Evolutionary conservation across 2,888 invertebrate species (phyloP).

Genomic region (Epsilonema sp.): DNA sequence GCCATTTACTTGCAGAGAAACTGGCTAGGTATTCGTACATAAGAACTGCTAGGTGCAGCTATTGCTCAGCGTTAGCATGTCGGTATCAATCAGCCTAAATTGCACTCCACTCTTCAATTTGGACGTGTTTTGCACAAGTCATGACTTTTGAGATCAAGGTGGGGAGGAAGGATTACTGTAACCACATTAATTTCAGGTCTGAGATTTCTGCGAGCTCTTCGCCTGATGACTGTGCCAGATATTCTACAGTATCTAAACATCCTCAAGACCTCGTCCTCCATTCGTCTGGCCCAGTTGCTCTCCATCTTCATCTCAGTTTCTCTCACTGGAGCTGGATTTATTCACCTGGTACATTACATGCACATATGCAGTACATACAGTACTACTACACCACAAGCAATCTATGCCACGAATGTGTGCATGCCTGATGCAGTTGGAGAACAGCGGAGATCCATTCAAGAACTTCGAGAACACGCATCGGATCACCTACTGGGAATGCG

Average conservation of each 20-base stretch:
- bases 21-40: slow-evolving; percentile 98
- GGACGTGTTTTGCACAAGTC: too few species aligned
- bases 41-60: too few species aligned
- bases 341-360: slow-evolving; percentile 65
- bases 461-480: slow-evolving; percentile 84
- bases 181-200: slow-evolving; percentile 60
- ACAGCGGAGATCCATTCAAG: slow-evolving; percentile 86
- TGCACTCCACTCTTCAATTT: too few species aligned
- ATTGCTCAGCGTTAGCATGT: too few species aligned
- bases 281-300: slow-evolving; percentile 94
- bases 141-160: too few species aligned
- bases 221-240: slow-evolving; percentile 99
- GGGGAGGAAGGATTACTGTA: too few species aligned
- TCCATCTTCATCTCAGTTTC: slow-evolving; percentile 98
- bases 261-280: slow-evolving; percentile 97
- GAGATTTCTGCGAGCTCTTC: slow-evolving; percentile 91
- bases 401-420: background rate
- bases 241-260: slow-evolving; percentile 99
- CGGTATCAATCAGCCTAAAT: too few species aligned
- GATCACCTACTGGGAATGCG: slow-evolving; percentile 96
- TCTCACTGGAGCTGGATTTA: slow-evolving; percentile 95
- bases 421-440: slow-evolving; percentile 91
- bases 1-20: slow-evolving; percentile 99
- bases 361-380: too few species aligned
- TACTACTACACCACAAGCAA: too few species aligned